Evolutionary conservation across 2,797 vertebrate genomes (phyloP), one percentile per base, ranked within the genome.

Genomic region (Sebastes matsubarae): DNA sequence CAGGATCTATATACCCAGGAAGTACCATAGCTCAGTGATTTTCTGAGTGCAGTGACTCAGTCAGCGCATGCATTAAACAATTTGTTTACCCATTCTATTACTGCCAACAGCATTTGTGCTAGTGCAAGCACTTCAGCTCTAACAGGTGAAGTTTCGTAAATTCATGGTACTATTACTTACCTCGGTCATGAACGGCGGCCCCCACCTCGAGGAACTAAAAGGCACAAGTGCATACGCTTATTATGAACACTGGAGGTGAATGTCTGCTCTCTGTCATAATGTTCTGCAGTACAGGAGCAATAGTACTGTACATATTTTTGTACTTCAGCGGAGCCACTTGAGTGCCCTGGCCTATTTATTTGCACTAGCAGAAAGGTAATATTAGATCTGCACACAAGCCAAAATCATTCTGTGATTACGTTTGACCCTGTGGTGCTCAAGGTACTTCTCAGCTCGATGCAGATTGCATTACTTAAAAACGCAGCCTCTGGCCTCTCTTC

Each of bases 391-490:
- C 80, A 81, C 80, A 80, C 77, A 75, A 84, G 91, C 91, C 82
- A 88, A 75, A 83, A 85, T 90, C 72, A 83, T 90, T 90, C 79
- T 82, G 79, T 93, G 90, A 87, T 92, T 91, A 89, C 18, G 46
- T 75, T 79, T 88, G 83, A 92, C 90, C 85, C 81, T 30, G 73
- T 85, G 69, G 83, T 88, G 34, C 72, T 25, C 22, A 71, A 68
- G 81, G 32, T 79, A 77, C 85, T 84, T 81, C 77, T 81, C 82
- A 83, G 83, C 77, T 82, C 34, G 13, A 84, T 88, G 83, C 81
- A 88, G 83, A 88, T 86, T 82, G 78, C 76, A 79, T 92, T 90
- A 92, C 86, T 84, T 87, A 88, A 87, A 87, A 90, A 83, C 72
- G 68, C 24, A 80, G 80, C 81, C 87, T 74, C 85, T 80, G 82